Evolutionary conservation across 92 coral and sea anemone species (phyloP).

Genomic region (Epizoanthus ramosus): DNA sequence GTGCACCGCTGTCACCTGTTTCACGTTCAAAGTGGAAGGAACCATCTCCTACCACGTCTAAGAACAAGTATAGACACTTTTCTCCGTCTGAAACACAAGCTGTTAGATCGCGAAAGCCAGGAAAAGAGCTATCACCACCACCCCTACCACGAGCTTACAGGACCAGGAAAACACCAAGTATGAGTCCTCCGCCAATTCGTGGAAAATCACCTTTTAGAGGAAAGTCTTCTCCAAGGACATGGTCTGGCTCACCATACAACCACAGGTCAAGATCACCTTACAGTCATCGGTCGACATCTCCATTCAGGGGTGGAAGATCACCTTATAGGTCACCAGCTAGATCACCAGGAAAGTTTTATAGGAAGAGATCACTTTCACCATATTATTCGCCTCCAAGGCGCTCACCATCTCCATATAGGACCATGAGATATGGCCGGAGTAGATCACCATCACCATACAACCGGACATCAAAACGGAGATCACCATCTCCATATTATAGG

Average conservation of each 20-base stretch:
- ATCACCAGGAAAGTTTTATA: slow-evolving; percentile 72
- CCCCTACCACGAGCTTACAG: slow-evolving; percentile 93
- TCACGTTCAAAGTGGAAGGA: slow-evolving; percentile 87
- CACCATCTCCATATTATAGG: slow-evolving; percentile 78
- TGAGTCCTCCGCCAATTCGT: slow-evolving; percentile 77
- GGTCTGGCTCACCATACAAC: slow-evolving; percentile 85
- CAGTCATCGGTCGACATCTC: slow-evolving; percentile 49
- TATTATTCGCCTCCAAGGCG: slow-evolving; percentile 68
- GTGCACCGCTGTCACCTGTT: slow-evolving; percentile 76
- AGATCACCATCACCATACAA: slow-evolving; percentile 64
- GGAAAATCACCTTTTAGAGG: slow-evolving; percentile 63
- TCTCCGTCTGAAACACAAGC: slow-evolving; percentile 62
- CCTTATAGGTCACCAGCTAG: slow-evolving; percentile 72
- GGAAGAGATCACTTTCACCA: slow-evolving; percentile 67
- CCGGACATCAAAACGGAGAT: slow-evolving; percentile 65
- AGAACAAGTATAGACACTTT: slow-evolving; percentile 46
- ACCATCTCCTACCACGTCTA: slow-evolving; percentile 63
- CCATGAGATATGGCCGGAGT: slow-evolving; percentile 64
- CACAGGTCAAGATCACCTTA: slow-evolving; percentile 84
- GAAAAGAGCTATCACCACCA: slow-evolving; percentile 65
- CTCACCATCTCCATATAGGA: slow-evolving; percentile 78
- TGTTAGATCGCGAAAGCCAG: slow-evolving; percentile 53
- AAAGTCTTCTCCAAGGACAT: slow-evolving; percentile 65
- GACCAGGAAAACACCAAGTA: slow-evolving; percentile 69
- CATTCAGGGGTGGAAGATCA: slow-evolving; percentile 72